phyloP scores from a whole-genome alignment of 2,797 vertebrate species.

The Glossophaga mutica region DNA sequence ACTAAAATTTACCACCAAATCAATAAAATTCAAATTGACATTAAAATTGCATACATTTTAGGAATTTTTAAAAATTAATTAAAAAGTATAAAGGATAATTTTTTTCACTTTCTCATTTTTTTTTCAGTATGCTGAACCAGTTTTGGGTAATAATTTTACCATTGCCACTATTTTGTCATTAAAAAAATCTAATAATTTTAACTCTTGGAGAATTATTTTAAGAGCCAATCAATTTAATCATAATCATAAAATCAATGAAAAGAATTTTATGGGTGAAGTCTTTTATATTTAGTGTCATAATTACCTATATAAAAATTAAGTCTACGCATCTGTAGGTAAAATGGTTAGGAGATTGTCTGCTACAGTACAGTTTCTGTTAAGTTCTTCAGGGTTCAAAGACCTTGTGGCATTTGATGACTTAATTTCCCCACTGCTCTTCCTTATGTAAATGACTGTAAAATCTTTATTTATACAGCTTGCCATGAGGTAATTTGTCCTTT shows the following conservation, averaged over 20 bases:
- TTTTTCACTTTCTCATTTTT: neutral
- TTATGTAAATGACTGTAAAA: slow-evolving; percentile 65
- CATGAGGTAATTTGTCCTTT: slow-evolving; percentile 70
- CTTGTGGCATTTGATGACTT: slow-evolving; percentile 59
- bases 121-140: neutral
- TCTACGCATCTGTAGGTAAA: neutral
- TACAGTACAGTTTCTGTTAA: neutral
- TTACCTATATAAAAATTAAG: neutral
- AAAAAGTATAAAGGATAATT: neutral
- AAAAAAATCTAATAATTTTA: neutral
- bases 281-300: neutral
- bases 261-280: neutral
- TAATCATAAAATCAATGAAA: slow-evolving; percentile 20
- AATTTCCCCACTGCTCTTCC: slow-evolving; percentile 57
- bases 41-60: neutral
- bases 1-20: neutral
- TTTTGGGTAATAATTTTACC: neutral
- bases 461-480: slow-evolving; percentile 72
- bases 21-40: slow-evolving; percentile 22
- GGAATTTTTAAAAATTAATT: neutral
- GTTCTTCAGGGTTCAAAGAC: slow-evolving; percentile 23
- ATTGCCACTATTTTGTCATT: neutral
- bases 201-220: neutral
- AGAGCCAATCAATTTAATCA: neutral
- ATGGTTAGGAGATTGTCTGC: neutral